Base-by-base conservation (phyloP, 1,140 invertebrate species). In the Tetramorium parvispinum region DNA sequence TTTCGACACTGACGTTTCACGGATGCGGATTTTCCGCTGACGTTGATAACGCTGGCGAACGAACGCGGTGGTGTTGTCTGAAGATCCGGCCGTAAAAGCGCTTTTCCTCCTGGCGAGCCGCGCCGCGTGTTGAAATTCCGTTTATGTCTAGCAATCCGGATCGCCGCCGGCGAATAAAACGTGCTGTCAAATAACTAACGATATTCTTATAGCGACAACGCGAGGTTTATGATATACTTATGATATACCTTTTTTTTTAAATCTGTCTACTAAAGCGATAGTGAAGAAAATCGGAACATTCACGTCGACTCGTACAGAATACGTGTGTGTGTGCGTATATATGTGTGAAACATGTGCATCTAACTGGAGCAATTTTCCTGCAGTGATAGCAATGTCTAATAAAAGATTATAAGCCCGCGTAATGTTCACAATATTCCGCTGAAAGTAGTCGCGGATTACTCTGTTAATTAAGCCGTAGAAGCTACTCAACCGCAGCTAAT, bases 21-120 rank as follows among this genome's bases (percentile, higher is more conserved):
- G 37, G 46, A 71, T 82, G 51, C 66, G 66, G 68, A 83, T 83
- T 73, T 83, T 83, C 79, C 40, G 40, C n/a, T 75, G 79, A 82
- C 66, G 68, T 73, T 73, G 79, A 83, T 83, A 75, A 75, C 24
- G 79, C 40, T 18, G 18, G 8, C 43, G 68, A 37, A 57, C 21
- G 51, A 27, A 40, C 78, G 66, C 55, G 61, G 61, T 16, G 27
- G 27, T 49, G 43, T 82, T 49, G 43, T 82, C 66, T 73, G 53
- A 83, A 27, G 66, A 75, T 83, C 53, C 79, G 46, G 66, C 49
- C 53, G 68, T 43, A 46, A 68, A 68, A 70, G 70, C 68, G 68
- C 40, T 83, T 75, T 37, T 61, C 68, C 40, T 59, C 40, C 16
- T 40, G 46, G 32, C 46, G 61, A 53, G 13, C 6, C 24, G 57